These are phyloP conservation scores for Tethea ocularis DNA, from an alignment of 2,888 invertebrate species.

Conservation along the genomic window DNA sequence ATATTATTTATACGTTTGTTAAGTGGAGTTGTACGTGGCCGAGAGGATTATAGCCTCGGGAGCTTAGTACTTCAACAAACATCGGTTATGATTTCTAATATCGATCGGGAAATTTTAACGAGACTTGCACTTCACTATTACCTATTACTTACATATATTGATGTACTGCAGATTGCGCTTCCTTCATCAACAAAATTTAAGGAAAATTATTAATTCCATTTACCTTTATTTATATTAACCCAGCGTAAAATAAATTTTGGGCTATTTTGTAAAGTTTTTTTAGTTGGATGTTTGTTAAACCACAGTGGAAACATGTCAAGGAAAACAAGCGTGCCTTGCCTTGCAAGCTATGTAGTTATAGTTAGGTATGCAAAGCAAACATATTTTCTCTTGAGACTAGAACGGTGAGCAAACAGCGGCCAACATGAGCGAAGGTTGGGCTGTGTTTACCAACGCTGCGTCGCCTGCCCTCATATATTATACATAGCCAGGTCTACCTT, in stretches of 20 bases:
- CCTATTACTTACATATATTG: not conserved
- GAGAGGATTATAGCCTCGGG: constrained; percentile 75
- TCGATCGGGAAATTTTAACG: constrained; percentile 58
- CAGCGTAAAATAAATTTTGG: constrained; percentile 15
- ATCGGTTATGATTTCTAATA: constrained; percentile 76
- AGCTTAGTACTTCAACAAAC: constrained; percentile 82
- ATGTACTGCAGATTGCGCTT: not conserved
- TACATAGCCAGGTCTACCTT: constrained; percentile 74
- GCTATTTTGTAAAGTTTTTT: constrained; percentile 26
- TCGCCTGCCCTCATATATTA: constrained; percentile 83
- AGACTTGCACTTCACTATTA: constrained; percentile 3
- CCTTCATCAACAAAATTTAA: not conserved
- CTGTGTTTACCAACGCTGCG: constrained; percentile 77
- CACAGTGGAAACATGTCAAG: constrained; percentile 72
- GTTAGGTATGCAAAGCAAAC: constrained; percentile 81
- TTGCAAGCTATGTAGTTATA: constrained; percentile 62
- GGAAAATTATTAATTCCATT: not conserved
- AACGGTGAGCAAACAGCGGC: constrained; percentile 77
- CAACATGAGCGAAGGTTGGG: constrained; percentile 75
- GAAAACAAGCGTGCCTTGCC: constrained; percentile 64
- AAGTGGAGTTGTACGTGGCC: constrained; percentile 77
- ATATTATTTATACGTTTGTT: constrained; percentile 84
- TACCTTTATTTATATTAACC: not conserved
- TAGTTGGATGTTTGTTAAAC: constrained; percentile 55
- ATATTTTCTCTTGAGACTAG: constrained; percentile 82